Conservation (phyloP, 2,888 invertebrate species). For the Pycnomerus fuliginosus region DNA sequence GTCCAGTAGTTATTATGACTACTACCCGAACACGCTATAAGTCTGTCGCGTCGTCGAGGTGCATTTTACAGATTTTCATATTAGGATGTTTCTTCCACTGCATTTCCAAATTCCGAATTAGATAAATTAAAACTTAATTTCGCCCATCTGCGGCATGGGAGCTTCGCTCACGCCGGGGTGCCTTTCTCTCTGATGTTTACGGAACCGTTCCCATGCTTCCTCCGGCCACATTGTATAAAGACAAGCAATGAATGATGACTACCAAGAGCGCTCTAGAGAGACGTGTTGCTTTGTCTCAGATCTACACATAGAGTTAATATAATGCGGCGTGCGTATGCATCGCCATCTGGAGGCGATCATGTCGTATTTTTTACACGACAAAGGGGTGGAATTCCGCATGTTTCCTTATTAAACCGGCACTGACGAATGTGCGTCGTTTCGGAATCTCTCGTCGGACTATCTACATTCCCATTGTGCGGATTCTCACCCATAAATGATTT, state of each 20-base stretch:
- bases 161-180: constrained; percentile 32
- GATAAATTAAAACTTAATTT: no score
- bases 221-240: constrained; percentile 33
- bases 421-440: no score
- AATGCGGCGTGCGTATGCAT: constrained; percentile 19
- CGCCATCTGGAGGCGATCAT: constrained; percentile 12
- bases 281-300: constrained; percentile 30
- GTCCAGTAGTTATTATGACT: no score
- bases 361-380: constrained; percentile 1
- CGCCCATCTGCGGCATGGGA: no score
- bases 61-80: no score
- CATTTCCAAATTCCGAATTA: no score
- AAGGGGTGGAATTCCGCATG: no score
- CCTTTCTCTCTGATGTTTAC: constrained; percentile 36
- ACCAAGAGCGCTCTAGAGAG: constrained; percentile 32
- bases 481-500: no score
- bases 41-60: no score
- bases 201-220: constrained; percentile 41
- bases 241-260: constrained; percentile 40
- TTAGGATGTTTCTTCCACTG: no score
- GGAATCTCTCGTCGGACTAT: constrained; percentile 6
- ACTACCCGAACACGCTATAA: no score
- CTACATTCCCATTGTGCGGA: constrained; percentile 11
- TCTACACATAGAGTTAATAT: constrained; percentile 24
- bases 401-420: neutral